These are phyloP conservation scores for Papio anubis DNA, from an alignment of 2,113 vertebrate genomes.

Conservation along the genomic window DNA sequence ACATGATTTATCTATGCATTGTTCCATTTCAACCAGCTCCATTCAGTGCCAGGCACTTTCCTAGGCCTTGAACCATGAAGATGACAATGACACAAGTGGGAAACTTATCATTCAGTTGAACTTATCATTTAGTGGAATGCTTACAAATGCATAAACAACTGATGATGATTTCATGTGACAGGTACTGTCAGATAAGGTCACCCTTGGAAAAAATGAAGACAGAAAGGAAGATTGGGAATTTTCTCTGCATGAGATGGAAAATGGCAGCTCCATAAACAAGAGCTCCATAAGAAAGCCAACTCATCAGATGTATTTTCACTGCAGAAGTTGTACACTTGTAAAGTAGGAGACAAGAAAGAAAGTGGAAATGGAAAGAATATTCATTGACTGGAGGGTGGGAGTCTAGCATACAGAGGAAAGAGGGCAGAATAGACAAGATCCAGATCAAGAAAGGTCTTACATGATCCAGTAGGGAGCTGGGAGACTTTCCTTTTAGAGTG, in stretches of 20 bases:
- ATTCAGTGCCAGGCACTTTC: not conserved
- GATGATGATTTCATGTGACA: constrained; percentile 7
- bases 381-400: not conserved
- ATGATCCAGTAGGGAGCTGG: not conserved
- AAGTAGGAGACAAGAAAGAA: not conserved
- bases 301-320: not conserved
- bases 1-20: not conserved
- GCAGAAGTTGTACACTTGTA: not conserved
- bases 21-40: not conserved
- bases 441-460: not conserved
- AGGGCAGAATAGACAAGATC: not conserved
- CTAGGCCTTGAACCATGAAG: not conserved
- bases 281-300: not conserved
- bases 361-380: not conserved
- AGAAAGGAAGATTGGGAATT: not conserved
- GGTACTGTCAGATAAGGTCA: not conserved
- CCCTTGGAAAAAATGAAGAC: not conserved
- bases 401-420: not conserved
- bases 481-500: not conserved
- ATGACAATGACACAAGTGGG: not conserved
- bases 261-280: not conserved
- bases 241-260: not conserved
- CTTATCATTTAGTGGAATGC: not conserved
- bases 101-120: not conserved
- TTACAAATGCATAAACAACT: not conserved